Evolutionary conservation across 2,797 vertebrate species (phyloP).

Genomic region (Ispidina lecontei): DNA sequence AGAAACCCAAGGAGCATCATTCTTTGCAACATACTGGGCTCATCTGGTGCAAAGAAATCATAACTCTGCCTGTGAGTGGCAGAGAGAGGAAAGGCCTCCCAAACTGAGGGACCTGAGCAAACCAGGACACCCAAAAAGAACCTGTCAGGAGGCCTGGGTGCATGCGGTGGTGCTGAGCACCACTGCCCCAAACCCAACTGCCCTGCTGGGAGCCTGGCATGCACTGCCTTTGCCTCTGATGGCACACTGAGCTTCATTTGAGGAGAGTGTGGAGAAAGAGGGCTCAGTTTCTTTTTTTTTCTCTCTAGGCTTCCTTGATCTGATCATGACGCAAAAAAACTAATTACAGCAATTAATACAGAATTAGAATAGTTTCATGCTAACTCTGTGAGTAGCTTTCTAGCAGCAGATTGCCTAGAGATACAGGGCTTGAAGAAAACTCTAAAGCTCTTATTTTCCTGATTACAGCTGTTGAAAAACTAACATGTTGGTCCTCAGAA

Average conservation of each 20-base stretch:
- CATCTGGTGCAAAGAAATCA: not conserved
- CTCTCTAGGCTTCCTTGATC: conserved; percentile 64
- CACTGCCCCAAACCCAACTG: not conserved
- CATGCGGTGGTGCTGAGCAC: not conserved
- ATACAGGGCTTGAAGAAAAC: conserved; percentile 65
- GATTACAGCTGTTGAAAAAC: conserved; percentile 74
- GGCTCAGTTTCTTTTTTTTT: not conserved
- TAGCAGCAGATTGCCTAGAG: conserved; percentile 71
- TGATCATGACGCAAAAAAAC: conserved; percentile 71
- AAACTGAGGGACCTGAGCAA: not conserved
- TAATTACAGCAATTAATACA: conserved; percentile 74
- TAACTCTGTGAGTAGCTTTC: conserved; percentile 69
- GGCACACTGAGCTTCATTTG: conserved; percentile 25
- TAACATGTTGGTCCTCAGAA: conserved; percentile 73
- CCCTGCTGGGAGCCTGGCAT: not conserved
- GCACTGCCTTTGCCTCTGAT: conserved; percentile 19
- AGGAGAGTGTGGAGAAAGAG: conserved; percentile 10
- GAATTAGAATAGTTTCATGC: conserved; percentile 73
- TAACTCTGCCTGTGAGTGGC: accelerated
- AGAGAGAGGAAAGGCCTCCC: not conserved
- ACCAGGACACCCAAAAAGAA: not conserved
- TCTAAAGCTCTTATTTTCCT: conserved; percentile 72
- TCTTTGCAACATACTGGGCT: not conserved
- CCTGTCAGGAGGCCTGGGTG: not conserved
- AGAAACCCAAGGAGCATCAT: not conserved